Conservation (phyloP, 1,140 invertebrate genomes). For the Heliconius nattereri region DNA sequence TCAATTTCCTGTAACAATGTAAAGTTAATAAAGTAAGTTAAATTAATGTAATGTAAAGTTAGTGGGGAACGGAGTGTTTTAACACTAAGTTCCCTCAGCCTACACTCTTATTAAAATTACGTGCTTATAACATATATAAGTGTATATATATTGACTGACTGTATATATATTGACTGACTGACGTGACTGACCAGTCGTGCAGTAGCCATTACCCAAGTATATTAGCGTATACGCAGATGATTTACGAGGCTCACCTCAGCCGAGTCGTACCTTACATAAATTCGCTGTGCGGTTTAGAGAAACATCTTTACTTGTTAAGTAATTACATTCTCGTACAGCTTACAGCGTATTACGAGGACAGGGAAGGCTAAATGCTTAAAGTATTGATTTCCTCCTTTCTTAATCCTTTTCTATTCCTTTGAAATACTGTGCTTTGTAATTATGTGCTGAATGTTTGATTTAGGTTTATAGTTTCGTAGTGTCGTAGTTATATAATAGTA, state of each 20-base stretch:
- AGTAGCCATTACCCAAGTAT: slow-evolving; percentile 2
- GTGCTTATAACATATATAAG: too few species aligned
- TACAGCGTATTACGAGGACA: neutral
- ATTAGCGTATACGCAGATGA: neutral
- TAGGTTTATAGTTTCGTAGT: too few species aligned
- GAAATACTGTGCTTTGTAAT: neutral
- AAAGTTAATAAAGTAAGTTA: too few species aligned
- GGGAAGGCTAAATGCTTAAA: neutral
- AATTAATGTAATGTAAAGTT: too few species aligned
- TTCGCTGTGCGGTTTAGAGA: neutral
- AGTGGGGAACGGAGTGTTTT: too few species aligned
- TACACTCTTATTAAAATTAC: too few species aligned
- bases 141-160: too few species aligned
- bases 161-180: too few species aligned
- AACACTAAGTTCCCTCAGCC: too few species aligned
- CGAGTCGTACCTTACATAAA: neutral
- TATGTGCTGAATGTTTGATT: too few species aligned
- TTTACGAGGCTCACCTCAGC: neutral
- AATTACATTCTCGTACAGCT: neutral
- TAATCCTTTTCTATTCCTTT: neutral
- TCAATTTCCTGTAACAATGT: too few species aligned
- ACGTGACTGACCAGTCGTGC: neutral
- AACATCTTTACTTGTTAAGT: neutral
- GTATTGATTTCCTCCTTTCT: neutral
- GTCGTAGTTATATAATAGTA: too few species aligned